Conservation (phyloP, 2,888 invertebrate species). For the Glaucopsyche alexis region DNA sequence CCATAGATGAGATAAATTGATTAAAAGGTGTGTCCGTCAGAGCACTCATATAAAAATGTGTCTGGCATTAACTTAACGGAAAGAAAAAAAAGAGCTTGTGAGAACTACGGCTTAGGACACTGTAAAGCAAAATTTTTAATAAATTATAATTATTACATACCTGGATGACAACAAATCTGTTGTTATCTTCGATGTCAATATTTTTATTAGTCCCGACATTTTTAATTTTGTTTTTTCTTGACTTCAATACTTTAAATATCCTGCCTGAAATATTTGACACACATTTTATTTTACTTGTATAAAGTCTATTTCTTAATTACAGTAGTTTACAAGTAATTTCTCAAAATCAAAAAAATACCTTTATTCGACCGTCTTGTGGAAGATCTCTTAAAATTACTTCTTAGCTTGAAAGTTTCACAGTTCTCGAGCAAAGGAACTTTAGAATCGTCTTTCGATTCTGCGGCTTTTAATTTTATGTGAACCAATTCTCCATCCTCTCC, state of each 20-base stretch:
- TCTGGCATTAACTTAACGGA: too few relatives aligned
- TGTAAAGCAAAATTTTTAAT: not conserved
- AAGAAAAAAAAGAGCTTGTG: too few relatives aligned
- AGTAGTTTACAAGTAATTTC: too few relatives aligned
- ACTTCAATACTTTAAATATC: conserved; percentile 67
- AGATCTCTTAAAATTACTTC: conserved; percentile 70
- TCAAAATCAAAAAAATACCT: conserved; percentile 53
- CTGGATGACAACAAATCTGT: conserved; percentile 56
- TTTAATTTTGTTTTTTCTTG: conserved; percentile 53
- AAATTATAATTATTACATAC: conserved; percentile 41
- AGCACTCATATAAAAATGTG: too few relatives aligned
- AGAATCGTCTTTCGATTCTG: conserved; percentile 41
- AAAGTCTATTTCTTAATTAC: too few relatives aligned
- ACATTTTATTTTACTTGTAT: not conserved
- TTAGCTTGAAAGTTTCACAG: conserved; percentile 66
- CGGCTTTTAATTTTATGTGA: conserved; percentile 80
- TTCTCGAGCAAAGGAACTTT: conserved; percentile 64
- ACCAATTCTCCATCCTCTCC: conserved; percentile 84
- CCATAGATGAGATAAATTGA: too few relatives aligned
- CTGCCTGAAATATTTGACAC: conserved; percentile 49
- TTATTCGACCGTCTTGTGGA: conserved; percentile 67
- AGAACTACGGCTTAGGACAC: too few relatives aligned
- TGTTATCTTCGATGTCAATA: conserved; percentile 47
- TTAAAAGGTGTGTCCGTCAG: too few relatives aligned
- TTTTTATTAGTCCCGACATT: conserved; percentile 46